Percentiles rank a stretch among this genome's conserved stretches.
Evolutionary conservation across 2,888 invertebrate species (phyloP).

Genomic region (Tetanocera ferruginea): DNA sequence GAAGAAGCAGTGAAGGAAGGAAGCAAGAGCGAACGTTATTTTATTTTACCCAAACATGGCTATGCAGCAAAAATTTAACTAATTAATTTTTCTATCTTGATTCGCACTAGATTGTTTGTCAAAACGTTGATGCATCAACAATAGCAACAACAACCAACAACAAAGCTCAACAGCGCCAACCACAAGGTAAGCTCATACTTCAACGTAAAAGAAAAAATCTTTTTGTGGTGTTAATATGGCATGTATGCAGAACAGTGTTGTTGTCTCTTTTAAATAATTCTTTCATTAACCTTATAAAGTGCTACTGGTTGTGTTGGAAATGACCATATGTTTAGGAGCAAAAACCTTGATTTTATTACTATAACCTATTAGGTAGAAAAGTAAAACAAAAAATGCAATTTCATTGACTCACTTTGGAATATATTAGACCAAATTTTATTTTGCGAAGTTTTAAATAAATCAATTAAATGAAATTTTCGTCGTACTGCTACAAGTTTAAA

Average conservation of each 20-base stretch:
- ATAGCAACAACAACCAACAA: too few species aligned
- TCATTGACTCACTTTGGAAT: background rate
- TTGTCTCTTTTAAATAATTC: background rate
- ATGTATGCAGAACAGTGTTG: background rate
- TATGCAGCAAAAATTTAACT: background rate
- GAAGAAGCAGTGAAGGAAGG: background rate
- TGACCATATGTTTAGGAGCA: too few species aligned
- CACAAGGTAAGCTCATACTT: too few species aligned
- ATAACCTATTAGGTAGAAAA: too few species aligned
- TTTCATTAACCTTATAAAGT: background rate
- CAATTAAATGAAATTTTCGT: background rate
- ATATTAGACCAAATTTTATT: background rate
- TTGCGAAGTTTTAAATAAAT: background rate
- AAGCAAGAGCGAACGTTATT: background rate
- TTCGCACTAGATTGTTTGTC: slow-evolving; percentile 16
- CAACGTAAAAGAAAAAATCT: too few species aligned
- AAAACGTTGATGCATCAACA: too few species aligned
- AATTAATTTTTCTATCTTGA: background rate
- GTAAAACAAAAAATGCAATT: background rate
- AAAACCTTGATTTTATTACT: too few species aligned
- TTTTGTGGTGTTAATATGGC: too few species aligned
- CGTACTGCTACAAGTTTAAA: background rate
- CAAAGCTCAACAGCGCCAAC: too few species aligned
- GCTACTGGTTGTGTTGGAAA: background rate
- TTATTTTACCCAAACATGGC: background rate